These are phyloP conservation scores for Sebastes oblongus DNA, from an alignment of 2,797 vertebrate species.

Conservation along the genomic window DNA sequence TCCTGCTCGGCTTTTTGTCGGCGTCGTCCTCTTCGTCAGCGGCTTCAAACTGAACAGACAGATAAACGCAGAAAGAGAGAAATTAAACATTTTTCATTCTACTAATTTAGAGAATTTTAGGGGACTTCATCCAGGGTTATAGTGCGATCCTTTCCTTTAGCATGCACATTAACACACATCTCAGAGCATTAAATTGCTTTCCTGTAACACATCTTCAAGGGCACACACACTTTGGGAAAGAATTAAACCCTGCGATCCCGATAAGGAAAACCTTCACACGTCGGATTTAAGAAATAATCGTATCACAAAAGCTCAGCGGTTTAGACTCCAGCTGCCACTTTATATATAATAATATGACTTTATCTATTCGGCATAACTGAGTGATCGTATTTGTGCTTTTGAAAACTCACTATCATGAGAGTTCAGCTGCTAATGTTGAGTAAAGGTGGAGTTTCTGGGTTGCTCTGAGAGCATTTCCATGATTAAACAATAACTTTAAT, in stretches of 20 bases:
- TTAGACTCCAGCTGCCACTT: not conserved
- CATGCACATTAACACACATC: not conserved
- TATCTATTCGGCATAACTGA: not conserved
- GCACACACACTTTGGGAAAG: not conserved
- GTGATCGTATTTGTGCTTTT: not conserved
- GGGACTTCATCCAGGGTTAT: not conserved
- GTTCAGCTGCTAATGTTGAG: not conserved
- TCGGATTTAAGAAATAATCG: not conserved
- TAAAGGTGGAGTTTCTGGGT: not conserved
- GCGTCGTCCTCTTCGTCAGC: conserved; percentile 87
- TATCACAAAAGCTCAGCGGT: not conserved
- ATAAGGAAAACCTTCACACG: not conserved
- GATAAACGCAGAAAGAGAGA: not conserved
- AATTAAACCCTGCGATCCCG: not conserved
- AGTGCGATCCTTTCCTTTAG: not conserved
- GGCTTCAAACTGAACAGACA: conserved; percentile 74
- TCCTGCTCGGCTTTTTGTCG: conserved; percentile 92
- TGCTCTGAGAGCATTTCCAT: not conserved
- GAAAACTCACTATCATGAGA: not conserved
- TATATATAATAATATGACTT: not conserved
- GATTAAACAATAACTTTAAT: not conserved
- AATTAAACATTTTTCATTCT: not conserved
- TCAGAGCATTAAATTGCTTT: not conserved
- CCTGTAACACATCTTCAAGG: not conserved
- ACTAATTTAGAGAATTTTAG: not conserved